Evolutionary conservation across 2,888 invertebrate species (phyloP).

Genomic region (Synanthedon andrenaeformis): DNA sequence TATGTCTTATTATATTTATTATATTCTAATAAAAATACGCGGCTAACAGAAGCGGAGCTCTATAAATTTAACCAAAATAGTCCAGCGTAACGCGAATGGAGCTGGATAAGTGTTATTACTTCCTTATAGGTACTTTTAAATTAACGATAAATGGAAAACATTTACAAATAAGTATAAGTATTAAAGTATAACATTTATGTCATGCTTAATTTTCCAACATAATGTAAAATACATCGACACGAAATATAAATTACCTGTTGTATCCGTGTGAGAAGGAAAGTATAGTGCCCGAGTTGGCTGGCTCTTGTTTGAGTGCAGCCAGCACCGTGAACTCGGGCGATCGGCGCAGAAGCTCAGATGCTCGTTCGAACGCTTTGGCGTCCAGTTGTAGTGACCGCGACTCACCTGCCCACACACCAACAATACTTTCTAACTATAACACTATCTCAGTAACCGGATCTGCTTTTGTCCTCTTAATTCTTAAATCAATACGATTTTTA

Average conservation of each 20-base stretch:
- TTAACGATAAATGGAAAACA: too few relatives aligned
- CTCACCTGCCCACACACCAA: constrained; percentile 68
- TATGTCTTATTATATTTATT: too few relatives aligned
- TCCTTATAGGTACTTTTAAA: too few relatives aligned
- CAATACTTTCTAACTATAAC: too few relatives aligned
- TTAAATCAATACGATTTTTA: too few relatives aligned
- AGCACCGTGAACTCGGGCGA: constrained; percentile 85
- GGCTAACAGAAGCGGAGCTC: too few relatives aligned
- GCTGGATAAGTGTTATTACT: too few relatives aligned
- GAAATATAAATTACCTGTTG: constrained; percentile 71
- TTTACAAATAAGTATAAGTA: neutral
- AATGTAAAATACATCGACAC: neutral
- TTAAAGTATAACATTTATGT: neutral
- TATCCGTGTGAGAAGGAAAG: constrained; percentile 85
- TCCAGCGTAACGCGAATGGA: too few relatives aligned
- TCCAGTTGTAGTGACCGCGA: constrained; percentile 80
- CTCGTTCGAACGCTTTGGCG: constrained; percentile 75
- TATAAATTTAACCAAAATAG: too few relatives aligned
- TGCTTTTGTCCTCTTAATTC: too few relatives aligned
- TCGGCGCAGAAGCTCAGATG: constrained; percentile 75
- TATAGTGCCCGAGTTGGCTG: constrained; percentile 85
- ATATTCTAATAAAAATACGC: too few relatives aligned
- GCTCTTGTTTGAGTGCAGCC: constrained; percentile 82
- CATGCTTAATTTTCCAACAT: neutral
- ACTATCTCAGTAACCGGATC: too few relatives aligned